phyloP scores from a whole-genome alignment of 2,888 invertebrate species.

The Periphyllus acericola region DNA sequence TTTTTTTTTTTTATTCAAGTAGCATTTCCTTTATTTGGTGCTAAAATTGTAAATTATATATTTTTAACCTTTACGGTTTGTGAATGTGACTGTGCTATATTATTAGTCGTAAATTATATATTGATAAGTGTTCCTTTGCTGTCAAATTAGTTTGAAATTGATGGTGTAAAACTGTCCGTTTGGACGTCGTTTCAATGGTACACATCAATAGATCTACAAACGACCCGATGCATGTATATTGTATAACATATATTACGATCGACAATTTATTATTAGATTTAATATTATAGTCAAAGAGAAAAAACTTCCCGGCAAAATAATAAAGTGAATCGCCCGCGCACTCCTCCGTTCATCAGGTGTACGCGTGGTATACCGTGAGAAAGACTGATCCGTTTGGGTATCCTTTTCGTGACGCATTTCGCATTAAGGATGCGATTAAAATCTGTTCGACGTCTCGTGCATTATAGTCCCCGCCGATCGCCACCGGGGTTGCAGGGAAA shows the following conservation, averaged over 20 bases:
- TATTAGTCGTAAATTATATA: neutral
- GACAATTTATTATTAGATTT: conserved; percentile 3
- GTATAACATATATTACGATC: neutral
- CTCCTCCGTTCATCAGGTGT: too few species aligned
- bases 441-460: neutral
- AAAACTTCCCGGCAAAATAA: neutral
- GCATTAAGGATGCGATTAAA: neutral
- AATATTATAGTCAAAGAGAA: neutral
- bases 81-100: neutral
- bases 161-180: conserved; percentile 31
- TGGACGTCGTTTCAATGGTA: neutral
- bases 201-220: neutral
- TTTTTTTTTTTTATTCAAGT: too few species aligned
- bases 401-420: neutral
- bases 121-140: neutral
- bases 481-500: neutral
- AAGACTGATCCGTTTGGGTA: neutral
- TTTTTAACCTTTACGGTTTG: neutral
- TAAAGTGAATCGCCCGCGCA: neutral
- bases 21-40: too few species aligned
- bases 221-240: neutral
- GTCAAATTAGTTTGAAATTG: conserved; percentile 12
- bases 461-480: neutral
- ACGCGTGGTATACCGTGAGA: neutral
- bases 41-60: neutral